These are phyloP conservation scores for Netelia inedita DNA, from an alignment of 2,888 invertebrate genomes.

Conservation along the genomic window DNA sequence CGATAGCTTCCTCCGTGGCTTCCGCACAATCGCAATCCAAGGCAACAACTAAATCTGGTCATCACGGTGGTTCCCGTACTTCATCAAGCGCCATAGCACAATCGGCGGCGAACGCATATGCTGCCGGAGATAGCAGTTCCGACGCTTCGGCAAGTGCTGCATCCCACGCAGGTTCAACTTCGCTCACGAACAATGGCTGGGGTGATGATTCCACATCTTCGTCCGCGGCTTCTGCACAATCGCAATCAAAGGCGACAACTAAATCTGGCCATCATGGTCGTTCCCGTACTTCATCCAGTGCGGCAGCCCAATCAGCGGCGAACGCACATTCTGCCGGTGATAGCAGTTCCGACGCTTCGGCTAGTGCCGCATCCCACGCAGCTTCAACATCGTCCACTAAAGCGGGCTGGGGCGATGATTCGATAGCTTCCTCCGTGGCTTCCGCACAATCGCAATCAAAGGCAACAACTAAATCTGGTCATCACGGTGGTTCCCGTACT, in stretches of 20 bases:
- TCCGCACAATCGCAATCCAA: not conserved
- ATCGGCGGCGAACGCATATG: no score
- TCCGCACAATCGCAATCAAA: not conserved
- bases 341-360: not conserved
- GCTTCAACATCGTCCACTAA: not conserved
- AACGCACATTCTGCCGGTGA: not conserved
- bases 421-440: not conserved
- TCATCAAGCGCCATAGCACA: no score
- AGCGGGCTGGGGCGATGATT: not conserved
- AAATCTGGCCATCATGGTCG: not conserved
- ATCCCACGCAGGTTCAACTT: not conserved
- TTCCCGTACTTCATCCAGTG: not conserved
- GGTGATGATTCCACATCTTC: not conserved
- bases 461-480: not conserved
- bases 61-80: not conserved
- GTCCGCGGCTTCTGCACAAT: not conserved
- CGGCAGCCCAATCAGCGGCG: not conserved
- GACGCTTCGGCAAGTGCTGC: no score
- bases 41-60: not conserved
- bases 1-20: not conserved
- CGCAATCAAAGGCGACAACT: not conserved
- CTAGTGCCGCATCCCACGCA: not conserved
- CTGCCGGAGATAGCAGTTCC: not conserved
- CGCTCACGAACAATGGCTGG: no score
- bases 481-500: no score